Evolutionary conservation across 2,113 vertebrate species (phyloP).

Genomic region (Scopus umbretta): DNA sequence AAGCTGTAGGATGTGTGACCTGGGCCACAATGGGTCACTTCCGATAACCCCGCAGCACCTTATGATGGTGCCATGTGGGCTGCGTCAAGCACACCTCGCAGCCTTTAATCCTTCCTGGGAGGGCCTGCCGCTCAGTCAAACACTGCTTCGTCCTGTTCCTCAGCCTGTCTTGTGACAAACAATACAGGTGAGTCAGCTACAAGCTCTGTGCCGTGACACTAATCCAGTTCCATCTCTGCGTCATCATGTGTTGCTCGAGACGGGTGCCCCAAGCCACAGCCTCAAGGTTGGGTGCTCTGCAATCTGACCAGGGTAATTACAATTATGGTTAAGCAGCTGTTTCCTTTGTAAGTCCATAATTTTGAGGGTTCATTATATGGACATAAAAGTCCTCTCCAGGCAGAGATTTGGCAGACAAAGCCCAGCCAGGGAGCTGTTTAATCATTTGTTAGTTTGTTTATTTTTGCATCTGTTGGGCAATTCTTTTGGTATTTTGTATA

Average conservation of each 20-base stretch:
- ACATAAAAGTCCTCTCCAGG: conserved; percentile 13
- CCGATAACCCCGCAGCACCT: neutral
- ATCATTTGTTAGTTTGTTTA: conserved; percentile 45
- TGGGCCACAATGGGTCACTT: fast-evolving
- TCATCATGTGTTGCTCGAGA: fast-evolving
- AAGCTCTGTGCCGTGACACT: neutral
- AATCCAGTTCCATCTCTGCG: neutral
- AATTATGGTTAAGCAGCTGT: neutral
- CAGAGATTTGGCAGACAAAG: conserved; percentile 11
- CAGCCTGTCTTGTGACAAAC: neutral
- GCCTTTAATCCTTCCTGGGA: neutral
- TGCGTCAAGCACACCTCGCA: neutral
- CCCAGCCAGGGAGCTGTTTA: conserved; percentile 24
- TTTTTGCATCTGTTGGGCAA: conserved; percentile 53
- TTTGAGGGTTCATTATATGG: conserved; percentile 15
- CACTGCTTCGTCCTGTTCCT: neutral
- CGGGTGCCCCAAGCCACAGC: neutral
- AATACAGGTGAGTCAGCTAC: fast-evolving
- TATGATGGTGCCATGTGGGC: neutral
- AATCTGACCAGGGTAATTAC: neutral
- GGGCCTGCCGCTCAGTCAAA: neutral
- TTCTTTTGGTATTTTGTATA: conserved; percentile 9
- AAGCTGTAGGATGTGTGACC: neutral
- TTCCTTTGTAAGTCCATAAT: neutral
- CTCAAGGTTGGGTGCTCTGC: neutral